Percentiles rank a stretch among this genome's conserved stretches.
Conservation (phyloP, 2,113 vertebrate species). For the Recurvirostra avosetta region DNA sequence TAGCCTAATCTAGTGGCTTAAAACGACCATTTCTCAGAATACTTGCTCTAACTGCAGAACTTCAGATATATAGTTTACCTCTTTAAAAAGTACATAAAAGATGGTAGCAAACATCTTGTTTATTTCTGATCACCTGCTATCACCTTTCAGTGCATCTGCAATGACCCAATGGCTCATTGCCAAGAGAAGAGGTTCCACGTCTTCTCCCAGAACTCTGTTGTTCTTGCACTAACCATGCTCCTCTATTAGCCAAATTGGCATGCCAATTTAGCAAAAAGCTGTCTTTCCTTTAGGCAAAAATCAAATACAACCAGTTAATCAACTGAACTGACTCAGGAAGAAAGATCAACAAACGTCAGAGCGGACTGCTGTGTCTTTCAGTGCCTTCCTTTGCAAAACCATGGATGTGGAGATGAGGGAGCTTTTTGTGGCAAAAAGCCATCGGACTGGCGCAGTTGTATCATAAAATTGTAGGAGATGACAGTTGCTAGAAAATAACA, state of each 20-base stretch:
- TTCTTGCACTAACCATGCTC: background rate
- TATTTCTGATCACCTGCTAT: background rate
- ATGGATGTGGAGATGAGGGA: background rate
- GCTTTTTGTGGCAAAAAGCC: background rate
- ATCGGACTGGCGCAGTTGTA: background rate
- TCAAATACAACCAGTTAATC: slow-evolving; percentile 4
- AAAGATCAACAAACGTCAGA: background rate
- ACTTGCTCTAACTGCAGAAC: background rate
- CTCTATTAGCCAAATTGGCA: background rate
- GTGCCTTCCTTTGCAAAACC: background rate
- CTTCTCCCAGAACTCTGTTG: background rate
- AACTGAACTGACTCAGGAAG: slow-evolving; percentile 12
- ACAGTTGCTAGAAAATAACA: background rate
- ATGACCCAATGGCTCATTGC: background rate
- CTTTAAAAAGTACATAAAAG: background rate
- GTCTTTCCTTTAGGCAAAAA: background rate
- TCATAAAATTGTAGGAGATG: background rate
- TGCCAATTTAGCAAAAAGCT: background rate
- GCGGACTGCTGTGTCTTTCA: background rate
- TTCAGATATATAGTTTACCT: background rate
- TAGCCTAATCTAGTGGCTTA: background rate
- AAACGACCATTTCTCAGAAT: background rate
- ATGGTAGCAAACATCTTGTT: background rate
- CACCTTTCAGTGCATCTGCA: background rate
- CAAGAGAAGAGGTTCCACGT: background rate